phyloP scores from a whole-genome alignment of 2,113 vertebrate species.

The Poeciliopsis prolifica region DNA sequence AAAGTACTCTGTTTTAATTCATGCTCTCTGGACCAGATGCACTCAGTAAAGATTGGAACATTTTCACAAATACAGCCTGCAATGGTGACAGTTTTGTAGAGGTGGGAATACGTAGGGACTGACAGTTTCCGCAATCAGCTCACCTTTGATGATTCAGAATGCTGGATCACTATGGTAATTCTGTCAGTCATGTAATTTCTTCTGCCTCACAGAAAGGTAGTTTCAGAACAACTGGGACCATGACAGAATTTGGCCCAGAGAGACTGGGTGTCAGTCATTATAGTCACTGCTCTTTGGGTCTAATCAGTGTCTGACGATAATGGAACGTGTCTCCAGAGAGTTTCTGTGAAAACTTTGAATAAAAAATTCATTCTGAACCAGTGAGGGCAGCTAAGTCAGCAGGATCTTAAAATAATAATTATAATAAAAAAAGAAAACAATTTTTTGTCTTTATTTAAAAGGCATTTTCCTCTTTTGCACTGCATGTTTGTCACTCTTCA shows the following conservation, averaged over 20 bases:
- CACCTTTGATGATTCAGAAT: background rate
- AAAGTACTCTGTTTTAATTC: background rate
- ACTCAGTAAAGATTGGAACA: background rate
- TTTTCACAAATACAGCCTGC: background rate
- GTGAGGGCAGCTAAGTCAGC: background rate
- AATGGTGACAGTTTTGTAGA: background rate
- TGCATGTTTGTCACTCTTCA: too few relatives aligned
- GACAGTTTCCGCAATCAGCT: constrained; percentile 16
- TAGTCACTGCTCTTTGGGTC: constrained; percentile 30
- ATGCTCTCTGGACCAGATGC: background rate
- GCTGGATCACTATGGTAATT: constrained; percentile 8
- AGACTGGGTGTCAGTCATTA: constrained; percentile 22
- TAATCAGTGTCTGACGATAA: constrained; percentile 35
- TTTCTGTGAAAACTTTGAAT: background rate
- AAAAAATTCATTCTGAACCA: background rate
- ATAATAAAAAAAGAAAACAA: too few relatives aligned
- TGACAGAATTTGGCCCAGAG: constrained; percentile 4
- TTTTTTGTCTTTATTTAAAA: too few relatives aligned
- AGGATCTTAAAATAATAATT: background rate
- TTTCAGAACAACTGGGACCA: background rate
- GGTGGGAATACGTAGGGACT: background rate
- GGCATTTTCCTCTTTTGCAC: too few relatives aligned
- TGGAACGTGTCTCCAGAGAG: background rate
- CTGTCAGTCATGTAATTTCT: background rate
- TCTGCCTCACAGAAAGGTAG: constrained; percentile 1